Evolutionary conservation across 2,113 vertebrate species (phyloP).

Genomic region (Atrichornis clamosus): DNA sequence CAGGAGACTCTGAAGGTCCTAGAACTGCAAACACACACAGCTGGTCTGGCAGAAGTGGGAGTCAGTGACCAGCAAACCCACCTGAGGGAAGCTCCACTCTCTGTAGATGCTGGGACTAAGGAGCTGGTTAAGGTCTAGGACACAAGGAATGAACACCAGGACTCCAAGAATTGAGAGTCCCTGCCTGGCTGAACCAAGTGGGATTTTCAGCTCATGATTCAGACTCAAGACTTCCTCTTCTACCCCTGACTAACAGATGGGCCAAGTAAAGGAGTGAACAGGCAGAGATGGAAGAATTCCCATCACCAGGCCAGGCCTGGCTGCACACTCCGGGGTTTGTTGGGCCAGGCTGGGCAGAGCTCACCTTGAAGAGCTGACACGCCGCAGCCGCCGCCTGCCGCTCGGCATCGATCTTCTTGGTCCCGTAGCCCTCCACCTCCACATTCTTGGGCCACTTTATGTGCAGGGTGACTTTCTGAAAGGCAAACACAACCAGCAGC

Average conservation of each 20-base stretch:
- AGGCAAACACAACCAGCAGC: not conserved
- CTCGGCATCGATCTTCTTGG: conserved; percentile 87
- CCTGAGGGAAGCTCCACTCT: not conserved
- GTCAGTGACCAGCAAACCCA: not conserved
- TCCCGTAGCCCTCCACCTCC: conserved; percentile 86
- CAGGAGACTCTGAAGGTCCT: not conserved
- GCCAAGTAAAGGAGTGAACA: not conserved
- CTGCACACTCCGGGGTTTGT: too few species aligned
- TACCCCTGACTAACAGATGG: not conserved
- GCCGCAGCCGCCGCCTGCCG: conserved; percentile 88
- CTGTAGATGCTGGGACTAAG: not conserved
- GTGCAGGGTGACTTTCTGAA: conserved; percentile 87
- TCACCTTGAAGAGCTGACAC: conserved; percentile 88
- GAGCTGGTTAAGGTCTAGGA: not conserved
- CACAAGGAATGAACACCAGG: not conserved
- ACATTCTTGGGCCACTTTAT: conserved; percentile 89
- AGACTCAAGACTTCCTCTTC: not conserved
- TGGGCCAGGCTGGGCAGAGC: not conserved
- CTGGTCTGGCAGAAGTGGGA: not conserved
- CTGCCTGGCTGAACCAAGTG: not conserved
- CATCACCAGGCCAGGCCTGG: fast-evolving
- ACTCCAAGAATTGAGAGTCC: not conserved
- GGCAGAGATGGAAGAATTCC: not conserved
- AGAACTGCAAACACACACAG: not conserved
- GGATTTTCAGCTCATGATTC: not conserved